Evolutionary conservation across 2,113 vertebrate species (phyloP).

Genomic region (Zootoca vivipara): DNA sequence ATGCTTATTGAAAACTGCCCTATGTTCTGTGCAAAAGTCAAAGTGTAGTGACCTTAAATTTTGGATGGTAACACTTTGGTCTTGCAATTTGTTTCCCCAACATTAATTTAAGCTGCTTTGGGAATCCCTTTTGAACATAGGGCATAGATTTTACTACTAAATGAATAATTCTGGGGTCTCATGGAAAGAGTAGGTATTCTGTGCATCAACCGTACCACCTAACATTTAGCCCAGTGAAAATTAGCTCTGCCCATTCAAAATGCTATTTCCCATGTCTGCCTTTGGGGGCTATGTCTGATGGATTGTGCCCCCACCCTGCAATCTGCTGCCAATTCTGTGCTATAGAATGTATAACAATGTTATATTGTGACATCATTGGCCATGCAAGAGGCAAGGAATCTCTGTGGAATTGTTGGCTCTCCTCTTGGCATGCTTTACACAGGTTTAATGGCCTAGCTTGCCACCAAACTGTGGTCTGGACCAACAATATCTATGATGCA

Average conservation of each 20-base stretch:
- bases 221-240: not conserved
- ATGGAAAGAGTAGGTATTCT: not conserved
- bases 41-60: not conserved
- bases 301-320: not conserved
- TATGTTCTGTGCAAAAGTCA: not conserved
- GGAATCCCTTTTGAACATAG: not conserved
- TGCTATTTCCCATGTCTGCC: not conserved
- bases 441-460: not conserved
- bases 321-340: not conserved
- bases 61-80: not conserved
- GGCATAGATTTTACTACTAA: not conserved
- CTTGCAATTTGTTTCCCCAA: not conserved
- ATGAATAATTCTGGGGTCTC: not conserved
- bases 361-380: not conserved
- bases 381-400: not conserved
- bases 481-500: not conserved
- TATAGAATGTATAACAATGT: not conserved
- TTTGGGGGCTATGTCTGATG: not conserved
- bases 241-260: not conserved
- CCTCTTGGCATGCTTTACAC: not conserved
- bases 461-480: not conserved
- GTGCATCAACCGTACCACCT: not conserved
- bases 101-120: not conserved
- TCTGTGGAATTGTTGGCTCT: not conserved
- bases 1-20: not conserved